A percentile compares a stretch with the other conserved stretches of the same genome.
These are phyloP conservation scores for Paraplagusia blochii DNA, from an alignment of 2,113 vertebrate genomes.

Conservation along the genomic window DNA sequence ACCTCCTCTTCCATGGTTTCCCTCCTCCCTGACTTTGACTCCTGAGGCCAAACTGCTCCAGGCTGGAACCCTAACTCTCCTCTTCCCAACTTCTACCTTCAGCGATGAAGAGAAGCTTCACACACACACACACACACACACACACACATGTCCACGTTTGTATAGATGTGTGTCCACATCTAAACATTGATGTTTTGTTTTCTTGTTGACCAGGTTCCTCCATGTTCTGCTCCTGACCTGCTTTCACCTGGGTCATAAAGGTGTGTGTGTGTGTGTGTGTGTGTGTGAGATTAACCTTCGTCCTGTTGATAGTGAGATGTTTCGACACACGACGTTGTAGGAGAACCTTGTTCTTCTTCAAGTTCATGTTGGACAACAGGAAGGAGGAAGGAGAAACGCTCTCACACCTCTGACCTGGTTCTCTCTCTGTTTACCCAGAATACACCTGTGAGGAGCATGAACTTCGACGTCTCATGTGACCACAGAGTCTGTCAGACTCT, in stretches of 20 bases:
- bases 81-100: too few species aligned
- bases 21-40: too few species aligned
- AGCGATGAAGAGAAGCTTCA: too few species aligned
- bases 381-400: slow-evolving; percentile 2
- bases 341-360: slow-evolving; percentile 32
- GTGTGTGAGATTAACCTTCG: slow-evolving; percentile 66
- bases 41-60: too few species aligned
- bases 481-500: too few species aligned
- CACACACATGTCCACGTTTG: background rate
- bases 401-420: too few species aligned
- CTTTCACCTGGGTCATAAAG: slow-evolving; percentile 9
- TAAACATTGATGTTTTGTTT: background rate
- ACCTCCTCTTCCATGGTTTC: too few species aligned
- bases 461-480: too few species aligned
- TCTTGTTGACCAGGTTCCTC: too few species aligned
- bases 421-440: slow-evolving; percentile 38
- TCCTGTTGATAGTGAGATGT: slow-evolving; percentile 56
- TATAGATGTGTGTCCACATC: background rate
- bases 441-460: slow-evolving; percentile 36
- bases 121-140: background rate
- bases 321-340: slow-evolving; percentile 35
- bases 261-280: slow-evolving; percentile 8
- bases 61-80: too few species aligned
- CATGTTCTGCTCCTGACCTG: background rate
- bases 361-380: slow-evolving; percentile 59